phyloP scores from a whole-genome alignment of 1,140 invertebrate species.

The Drosophila santomea region DNA sequence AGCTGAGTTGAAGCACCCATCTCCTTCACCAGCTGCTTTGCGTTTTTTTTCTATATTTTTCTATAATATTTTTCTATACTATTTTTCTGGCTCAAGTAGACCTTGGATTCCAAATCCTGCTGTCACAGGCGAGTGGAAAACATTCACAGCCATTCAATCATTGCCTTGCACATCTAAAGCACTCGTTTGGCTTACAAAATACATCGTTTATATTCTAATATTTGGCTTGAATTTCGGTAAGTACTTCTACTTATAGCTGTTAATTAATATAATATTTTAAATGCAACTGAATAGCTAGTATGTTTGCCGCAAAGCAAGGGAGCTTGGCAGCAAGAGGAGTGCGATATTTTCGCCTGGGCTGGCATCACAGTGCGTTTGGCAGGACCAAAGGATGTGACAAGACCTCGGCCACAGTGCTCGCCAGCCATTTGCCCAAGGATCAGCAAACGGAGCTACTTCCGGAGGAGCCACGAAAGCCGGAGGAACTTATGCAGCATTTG shows the following conservation, averaged over 20 bases:
- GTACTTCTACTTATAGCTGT: background rate
- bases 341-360: background rate
- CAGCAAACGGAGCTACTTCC: background rate
- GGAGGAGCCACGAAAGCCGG: background rate
- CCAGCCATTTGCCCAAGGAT: background rate
- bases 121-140: background rate
- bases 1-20: background rate
- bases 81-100: background rate
- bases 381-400: background rate
- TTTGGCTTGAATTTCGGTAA: background rate
- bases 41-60: too few relatives aligned
- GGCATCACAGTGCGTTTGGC: background rate
- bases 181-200: background rate
- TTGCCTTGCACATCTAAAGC: background rate
- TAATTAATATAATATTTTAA: too few relatives aligned
- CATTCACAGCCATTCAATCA: background rate
- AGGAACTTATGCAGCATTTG: background rate
- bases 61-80: background rate
- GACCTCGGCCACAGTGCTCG: constrained; percentile 24
- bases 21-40: background rate
- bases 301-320: background rate
- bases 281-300: background rate
- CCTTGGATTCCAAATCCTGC: background rate
- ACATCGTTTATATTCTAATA: background rate
- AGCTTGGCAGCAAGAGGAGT: background rate